Conservation (phyloP, 2,797 vertebrate genomes). For the Mormyrops boulengeri region DNA sequence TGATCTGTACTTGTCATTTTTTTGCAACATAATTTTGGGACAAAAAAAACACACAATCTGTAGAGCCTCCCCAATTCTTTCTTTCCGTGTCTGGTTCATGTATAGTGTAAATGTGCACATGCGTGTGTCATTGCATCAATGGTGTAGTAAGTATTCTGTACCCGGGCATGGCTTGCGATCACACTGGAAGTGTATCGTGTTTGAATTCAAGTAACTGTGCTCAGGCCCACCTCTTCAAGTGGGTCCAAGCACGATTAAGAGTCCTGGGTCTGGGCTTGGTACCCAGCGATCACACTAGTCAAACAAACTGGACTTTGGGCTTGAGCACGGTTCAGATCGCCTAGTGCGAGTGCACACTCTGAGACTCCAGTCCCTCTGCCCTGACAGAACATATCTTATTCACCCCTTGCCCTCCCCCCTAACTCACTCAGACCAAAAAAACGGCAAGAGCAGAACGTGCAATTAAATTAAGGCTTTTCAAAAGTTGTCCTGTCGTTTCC, state of each 20-base stretch:
- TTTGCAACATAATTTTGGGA: background rate
- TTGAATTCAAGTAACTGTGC: background rate
- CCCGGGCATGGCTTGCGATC: background rate
- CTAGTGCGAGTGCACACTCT: background rate
- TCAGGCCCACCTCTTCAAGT: background rate
- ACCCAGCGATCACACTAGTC: background rate
- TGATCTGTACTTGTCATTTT: background rate
- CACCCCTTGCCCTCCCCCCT: background rate
- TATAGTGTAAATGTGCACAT: background rate
- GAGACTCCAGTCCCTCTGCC: background rate
- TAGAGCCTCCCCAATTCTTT: background rate
- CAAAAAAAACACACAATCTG: background rate
- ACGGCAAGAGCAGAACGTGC: conserved; percentile 43
- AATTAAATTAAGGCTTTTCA: conserved; percentile 45
- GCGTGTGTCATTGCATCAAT: background rate
- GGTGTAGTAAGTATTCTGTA: background rate
- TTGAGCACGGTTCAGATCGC: background rate
- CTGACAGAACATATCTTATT: background rate
- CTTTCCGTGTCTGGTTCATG: background rate
- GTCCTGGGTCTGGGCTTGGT: background rate
- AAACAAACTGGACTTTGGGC: background rate
- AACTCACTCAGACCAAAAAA: conserved; percentile 41
- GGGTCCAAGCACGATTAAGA: background rate
- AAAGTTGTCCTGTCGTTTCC: conserved; percentile 27
- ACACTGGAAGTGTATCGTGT: background rate